Base-by-base conservation (phyloP, 2,888 invertebrate species). In the Lomographa bimaculata region DNA sequence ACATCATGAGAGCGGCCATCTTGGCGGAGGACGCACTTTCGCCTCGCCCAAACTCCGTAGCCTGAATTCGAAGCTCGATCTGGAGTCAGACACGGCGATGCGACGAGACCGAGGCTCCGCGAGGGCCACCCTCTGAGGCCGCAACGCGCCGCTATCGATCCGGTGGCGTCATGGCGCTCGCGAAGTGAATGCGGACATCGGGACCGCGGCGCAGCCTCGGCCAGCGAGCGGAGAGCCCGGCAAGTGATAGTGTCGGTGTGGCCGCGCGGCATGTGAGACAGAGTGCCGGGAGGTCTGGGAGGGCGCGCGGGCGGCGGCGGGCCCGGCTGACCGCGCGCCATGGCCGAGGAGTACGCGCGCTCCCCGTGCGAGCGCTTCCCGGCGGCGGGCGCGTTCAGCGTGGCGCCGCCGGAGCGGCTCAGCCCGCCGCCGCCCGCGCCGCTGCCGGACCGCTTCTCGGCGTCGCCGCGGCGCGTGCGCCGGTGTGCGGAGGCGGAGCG, bases 401-500 rank as follows among this genome's bases (percentile, higher is more conserved):
- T 91, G 76, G 91, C 92, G 56, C 92, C 92, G 61, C 92, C 93
- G 61, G 92, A 92, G 69, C 79, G 93, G 62, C 92, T 92, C 65
- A 86, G 86, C 84, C 87, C 87, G 75, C 92, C 92, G 73, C 90
- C 91, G 91, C 85, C 91, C 90, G 75, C 92, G 90, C 79, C 91
- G 90, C 77, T 91, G 85, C 80, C 86, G 90, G 76, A 91, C 79
- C 80, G 90, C 59, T 80, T 84, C 69, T 78, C 90, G 89, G 90
- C 91, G 50, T 91, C 71, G 70, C 91, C 72, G 82, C 91, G 75
- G 90, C 92, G 78, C 82, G 92, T 74, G 84, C 89, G 93, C 63
- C 92, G 93, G 60, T 90, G 93, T 46, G 92, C 93, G 46, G 92
- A 93, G 37, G 91, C 92, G 50, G 93, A 92, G 50, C 93, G 93